Base-by-base conservation (phyloP, 2,888 invertebrate genomes). In the Cerceris rybyensis region DNA sequence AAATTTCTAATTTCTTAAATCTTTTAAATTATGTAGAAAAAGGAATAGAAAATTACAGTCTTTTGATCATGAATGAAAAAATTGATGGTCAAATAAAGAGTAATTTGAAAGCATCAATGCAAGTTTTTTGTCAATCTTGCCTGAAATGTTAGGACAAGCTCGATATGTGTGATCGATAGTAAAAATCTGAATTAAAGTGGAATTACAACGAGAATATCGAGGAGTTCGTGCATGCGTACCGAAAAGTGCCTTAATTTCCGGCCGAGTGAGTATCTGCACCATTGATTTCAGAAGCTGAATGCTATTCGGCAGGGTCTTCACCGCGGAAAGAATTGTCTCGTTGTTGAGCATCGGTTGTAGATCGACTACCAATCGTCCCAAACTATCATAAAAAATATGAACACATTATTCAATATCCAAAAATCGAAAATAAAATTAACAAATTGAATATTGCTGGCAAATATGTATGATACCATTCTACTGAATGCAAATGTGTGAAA, bases 261-360 rank as follows among this genome's bases (percentile, higher is more conserved):
- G 94, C 52, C 93, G 93, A 46, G 94, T 94, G 7, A 93, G 93
- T n/a, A 94, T 92, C 72, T 93, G 92, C 0, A 94, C 93, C 73
- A 94, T 89, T 0, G 94, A 94, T 41, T 94, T 93, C 28, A 94
- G 88, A 9, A 95, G 90, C 76, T 93, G 93, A 49, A 94, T 90
- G 0, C 94, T 94, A 73, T 93, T 93, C 0, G 94, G 94, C 67
- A 94, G 89, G 0, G 92, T 88, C 43, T 92, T 90, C 0, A 93
- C 93, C 0, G 93, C 92, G 46, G 93, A 93, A 61, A 94, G 86
- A 0, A 94, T 91, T 0, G 93, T 93, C 54, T 93, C 92, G 83
- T 94, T 94, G 76, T 83, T 89, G 54, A 94, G 87, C 2, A 94
- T 85, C 0, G 94, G 93, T 0, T 93, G 91, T 50, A 94, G 85